These are phyloP conservation scores for Danio albolineatus DNA, from an alignment of 2,797 vertebrate species.

Conservation along the genomic window DNA sequence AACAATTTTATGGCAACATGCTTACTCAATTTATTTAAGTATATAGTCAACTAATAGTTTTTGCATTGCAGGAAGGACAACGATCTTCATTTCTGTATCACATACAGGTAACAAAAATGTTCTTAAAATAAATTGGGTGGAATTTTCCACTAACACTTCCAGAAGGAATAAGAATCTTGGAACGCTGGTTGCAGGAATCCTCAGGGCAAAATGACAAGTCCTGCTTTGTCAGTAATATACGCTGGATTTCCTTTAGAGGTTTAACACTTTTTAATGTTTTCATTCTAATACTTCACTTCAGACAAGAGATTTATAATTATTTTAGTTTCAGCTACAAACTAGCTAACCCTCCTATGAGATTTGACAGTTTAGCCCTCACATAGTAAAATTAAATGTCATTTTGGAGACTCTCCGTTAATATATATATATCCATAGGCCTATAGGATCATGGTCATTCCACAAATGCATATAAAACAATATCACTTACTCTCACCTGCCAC, in stretches of 20 bases:
- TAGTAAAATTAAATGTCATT: not conserved
- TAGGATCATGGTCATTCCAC: not conserved
- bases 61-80: not conserved
- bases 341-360: not conserved
- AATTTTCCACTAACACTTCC: not conserved
- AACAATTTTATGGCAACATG: no score
- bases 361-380: not conserved
- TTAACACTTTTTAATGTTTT: not conserved
- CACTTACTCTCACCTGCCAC: not conserved
- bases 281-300: not conserved
- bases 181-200: conserved; percentile 23
- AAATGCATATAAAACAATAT: conserved; percentile 10
- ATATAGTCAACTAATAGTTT: no score
- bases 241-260: not conserved
- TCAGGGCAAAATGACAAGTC: conserved; percentile 32
- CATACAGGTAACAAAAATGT: not conserved
- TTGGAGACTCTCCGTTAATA: not conserved
- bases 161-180: conserved; percentile 14
- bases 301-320: not conserved
- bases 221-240: conserved; percentile 31
- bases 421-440: not conserved
- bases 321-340: not conserved
- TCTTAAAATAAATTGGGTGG: not conserved
- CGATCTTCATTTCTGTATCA: not conserved
- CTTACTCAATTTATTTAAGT: no score